phyloP scores from a whole-genome alignment of 2,797 vertebrate species.

The Cossypha dichroa region DNA sequence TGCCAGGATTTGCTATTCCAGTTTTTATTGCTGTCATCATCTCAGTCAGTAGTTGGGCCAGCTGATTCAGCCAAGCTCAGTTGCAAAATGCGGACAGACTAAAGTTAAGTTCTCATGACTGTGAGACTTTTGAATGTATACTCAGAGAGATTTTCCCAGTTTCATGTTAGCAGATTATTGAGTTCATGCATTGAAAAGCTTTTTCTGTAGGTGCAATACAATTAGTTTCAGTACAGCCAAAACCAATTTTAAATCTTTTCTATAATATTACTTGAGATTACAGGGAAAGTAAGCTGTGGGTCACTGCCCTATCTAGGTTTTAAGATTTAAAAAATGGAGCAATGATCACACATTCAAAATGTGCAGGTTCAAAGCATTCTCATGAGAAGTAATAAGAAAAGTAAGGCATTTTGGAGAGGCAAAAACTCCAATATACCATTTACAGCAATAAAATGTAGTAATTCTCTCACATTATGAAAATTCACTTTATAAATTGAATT shows the following conservation, averaged over 20 bases:
- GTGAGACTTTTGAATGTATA: not conserved
- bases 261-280: not conserved
- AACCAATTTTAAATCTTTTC: not conserved
- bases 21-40: conserved; percentile 62
- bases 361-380: not conserved
- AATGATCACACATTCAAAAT: not conserved
- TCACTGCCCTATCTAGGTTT: not conserved
- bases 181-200: not conserved
- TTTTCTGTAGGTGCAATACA: not conserved
- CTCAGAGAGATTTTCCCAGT: not conserved
- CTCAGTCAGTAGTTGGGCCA: conserved; percentile 27
- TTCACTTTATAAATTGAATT: conserved; percentile 16
- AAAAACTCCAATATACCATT: not conserved
- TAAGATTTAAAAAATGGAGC: not conserved
- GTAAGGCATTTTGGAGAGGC: not conserved
- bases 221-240: not conserved
- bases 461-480: not conserved
- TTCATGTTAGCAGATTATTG: not conserved
- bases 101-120: not conserved
- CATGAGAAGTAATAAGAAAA: not conserved
- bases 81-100: conserved; percentile 18
- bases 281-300: not conserved
- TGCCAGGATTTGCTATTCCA: conserved; percentile 37
- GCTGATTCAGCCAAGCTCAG: conserved; percentile 39
- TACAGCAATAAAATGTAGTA: not conserved